phyloP scores from a whole-genome alignment of 2,113 vertebrate genomes.

The Acanthisitta chloris region DNA sequence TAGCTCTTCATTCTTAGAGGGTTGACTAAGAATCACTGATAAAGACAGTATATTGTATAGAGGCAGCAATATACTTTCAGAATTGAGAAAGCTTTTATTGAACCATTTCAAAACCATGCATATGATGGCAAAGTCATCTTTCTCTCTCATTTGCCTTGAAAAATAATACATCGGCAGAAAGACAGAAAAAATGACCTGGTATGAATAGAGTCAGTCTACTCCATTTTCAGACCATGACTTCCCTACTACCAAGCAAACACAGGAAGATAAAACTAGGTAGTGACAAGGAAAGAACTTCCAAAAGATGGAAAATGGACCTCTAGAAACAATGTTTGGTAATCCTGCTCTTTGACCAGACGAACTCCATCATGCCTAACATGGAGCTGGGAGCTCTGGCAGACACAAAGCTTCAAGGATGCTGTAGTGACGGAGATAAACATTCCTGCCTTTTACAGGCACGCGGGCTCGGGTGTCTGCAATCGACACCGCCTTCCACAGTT shows the following conservation, averaged over 20 bases:
- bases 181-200: not conserved
- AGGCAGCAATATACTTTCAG: not conserved
- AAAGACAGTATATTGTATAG: not conserved
- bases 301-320: not conserved
- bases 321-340: not conserved
- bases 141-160: not conserved
- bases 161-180: not conserved
- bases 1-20: not conserved
- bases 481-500: rapidly evolving
- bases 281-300: not conserved
- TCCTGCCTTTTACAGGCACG: not conserved
- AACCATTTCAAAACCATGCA: not conserved
- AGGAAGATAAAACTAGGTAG: not conserved
- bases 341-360: not conserved
- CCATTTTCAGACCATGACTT: rapidly evolving
- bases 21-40: rapidly evolving
- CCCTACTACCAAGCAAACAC: not conserved
- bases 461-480: not conserved
- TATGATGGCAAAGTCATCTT: not conserved
- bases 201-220: not conserved
- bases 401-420: not conserved
- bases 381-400: not conserved
- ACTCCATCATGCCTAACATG: not conserved
- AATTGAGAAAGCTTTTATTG: not conserved
- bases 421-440: not conserved